Conservation (phyloP, 2,113 vertebrate genomes). For the Sylvietta virens region DNA sequence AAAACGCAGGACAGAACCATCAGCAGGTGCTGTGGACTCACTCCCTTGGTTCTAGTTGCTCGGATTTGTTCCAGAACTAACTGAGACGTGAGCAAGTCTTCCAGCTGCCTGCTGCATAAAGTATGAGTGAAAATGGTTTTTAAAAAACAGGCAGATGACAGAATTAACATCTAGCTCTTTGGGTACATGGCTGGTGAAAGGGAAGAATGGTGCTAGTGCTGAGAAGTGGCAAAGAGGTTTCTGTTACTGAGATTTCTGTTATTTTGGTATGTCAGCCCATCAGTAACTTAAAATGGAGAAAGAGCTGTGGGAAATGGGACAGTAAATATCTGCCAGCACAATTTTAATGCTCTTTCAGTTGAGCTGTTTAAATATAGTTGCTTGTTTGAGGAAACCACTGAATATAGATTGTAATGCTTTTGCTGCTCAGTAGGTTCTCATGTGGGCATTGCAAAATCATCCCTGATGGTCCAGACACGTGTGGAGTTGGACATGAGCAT, state of each 20-base stretch:
- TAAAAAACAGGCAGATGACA: not conserved
- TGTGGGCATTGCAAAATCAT: not conserved
- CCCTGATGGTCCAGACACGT: not conserved
- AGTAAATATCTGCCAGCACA: not conserved
- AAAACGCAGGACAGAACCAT: not conserved
- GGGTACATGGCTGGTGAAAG: not conserved
- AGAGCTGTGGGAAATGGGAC: not conserved
- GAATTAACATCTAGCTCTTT: not conserved
- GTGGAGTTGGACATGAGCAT: not conserved
- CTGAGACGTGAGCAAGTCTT: not conserved
- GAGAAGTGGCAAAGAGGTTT: not conserved
- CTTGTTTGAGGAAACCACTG: not conserved
- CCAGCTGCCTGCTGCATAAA: not conserved
- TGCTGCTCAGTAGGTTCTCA: not conserved
- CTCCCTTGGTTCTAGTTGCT: not conserved
- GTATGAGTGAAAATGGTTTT: not conserved
- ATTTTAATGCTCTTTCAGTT: not conserved
- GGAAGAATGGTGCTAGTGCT: not conserved
- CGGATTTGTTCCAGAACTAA: not conserved
- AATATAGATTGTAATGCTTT: not conserved
- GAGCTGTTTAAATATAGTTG: not conserved
- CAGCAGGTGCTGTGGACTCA: not conserved
- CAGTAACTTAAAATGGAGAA: not conserved
- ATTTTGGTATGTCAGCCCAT: not conserved
- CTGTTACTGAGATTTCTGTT: not conserved